Conservation (phyloP, 2,888 invertebrate species). For the Crossocerus cetratus region DNA sequence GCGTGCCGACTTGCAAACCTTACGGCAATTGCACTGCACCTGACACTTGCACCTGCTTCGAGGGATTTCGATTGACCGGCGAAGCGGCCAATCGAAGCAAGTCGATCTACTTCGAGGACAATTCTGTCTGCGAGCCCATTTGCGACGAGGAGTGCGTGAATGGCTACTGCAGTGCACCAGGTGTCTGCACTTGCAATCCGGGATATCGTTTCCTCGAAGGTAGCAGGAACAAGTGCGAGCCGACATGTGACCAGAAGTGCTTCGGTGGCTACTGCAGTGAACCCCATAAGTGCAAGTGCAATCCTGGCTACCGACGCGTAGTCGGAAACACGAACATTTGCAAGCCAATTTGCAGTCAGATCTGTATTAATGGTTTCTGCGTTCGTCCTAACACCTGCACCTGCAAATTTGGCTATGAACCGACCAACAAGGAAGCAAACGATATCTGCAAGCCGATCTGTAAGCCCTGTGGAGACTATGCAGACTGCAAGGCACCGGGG, state of each 20-base stretch:
- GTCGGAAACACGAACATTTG: conserved; percentile 71
- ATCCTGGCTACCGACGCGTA: conserved; percentile 72
- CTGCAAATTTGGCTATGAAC: conserved; percentile 66
- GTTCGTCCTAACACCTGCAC: conserved; percentile 63
- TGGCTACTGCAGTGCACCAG: conserved; percentile 76
- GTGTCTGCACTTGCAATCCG: conserved; percentile 65
- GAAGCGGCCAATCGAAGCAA: conserved; percentile 45
- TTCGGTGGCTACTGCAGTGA: conserved; percentile 70
- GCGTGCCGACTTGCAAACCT: conserved; percentile 68
- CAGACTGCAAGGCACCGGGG: conserved; percentile 63
- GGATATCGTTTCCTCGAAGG: conserved; percentile 55
- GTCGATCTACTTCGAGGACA: conserved; percentile 22
- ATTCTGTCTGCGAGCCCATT: conserved; percentile 54
- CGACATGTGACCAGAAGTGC: conserved; percentile 77
- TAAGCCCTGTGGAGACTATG: background rate
- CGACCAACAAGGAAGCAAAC: background rate
- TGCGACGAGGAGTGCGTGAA: conserved; percentile 62
- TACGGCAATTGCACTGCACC: conserved; percentile 60
- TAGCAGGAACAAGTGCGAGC: conserved; percentile 49
- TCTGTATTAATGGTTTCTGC: conserved; percentile 71
- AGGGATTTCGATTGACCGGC: conserved; percentile 50
- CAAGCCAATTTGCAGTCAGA: conserved; percentile 75
- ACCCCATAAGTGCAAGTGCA: conserved; percentile 64
- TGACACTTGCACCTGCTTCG: conserved; percentile 58
- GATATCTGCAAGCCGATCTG: background rate